A percentile compares a stretch with the other conserved stretches of the same genome.
Evolutionary conservation across 2,797 vertebrate genomes (phyloP).

Genomic region (Apogon talboti): DNA sequence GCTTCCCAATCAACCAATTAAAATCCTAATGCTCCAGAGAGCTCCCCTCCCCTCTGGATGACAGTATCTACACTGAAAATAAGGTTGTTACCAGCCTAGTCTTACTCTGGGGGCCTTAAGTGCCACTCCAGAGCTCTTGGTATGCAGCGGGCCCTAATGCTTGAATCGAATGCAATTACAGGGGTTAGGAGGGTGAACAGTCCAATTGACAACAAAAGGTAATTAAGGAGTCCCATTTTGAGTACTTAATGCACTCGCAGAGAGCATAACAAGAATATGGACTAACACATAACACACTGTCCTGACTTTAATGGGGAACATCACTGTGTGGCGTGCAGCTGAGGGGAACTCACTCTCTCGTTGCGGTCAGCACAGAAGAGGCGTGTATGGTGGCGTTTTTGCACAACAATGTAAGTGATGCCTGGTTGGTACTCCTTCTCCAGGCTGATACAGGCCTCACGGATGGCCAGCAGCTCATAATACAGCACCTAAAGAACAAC

Average conservation of each 20-base stretch:
- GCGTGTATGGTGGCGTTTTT: conserved; percentile 97
- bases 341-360: conserved; percentile 89
- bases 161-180: conserved; percentile 74
- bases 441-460: conserved; percentile 98
- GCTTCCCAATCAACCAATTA: conserved; percentile 65
- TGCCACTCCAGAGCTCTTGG: conserved; percentile 63
- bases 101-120: conserved; percentile 59
- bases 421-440: conserved; percentile 99
- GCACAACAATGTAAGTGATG: conserved; percentile 98
- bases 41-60: conserved; percentile 33
- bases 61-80: conserved; percentile 51
- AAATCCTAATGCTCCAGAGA: conserved; percentile 55
- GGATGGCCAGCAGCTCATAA: conserved; percentile 97
- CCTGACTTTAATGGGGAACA: conserved; percentile 33
- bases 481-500: conserved; percentile 90
- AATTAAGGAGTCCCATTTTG: conserved; percentile 60
- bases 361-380: conserved; percentile 98
- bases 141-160: conserved; percentile 62
- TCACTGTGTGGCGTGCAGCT: not conserved
- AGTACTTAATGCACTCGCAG: conserved; percentile 42
- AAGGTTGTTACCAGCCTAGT: conserved; percentile 59
- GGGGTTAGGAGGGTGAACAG: conserved; percentile 54
- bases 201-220: conserved; percentile 57
- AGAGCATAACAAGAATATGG: conserved; percentile 28
- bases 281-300: conserved; percentile 32